Conservation (phyloP, 2,113 vertebrate genomes). For the Trichechus manatus region DNA sequence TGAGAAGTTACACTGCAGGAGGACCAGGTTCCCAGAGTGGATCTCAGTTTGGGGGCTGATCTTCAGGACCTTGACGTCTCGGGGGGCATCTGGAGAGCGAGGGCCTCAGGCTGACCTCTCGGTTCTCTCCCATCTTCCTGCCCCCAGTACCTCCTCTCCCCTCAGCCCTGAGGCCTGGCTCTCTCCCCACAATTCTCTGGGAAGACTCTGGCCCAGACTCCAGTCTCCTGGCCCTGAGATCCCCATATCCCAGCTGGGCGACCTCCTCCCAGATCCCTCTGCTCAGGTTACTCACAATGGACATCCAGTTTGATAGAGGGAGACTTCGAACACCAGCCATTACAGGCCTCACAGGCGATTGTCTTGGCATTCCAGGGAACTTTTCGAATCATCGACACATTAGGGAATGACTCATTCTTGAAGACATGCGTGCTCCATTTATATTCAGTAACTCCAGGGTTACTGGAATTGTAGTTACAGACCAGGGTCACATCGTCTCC, state of each 20-base stretch:
- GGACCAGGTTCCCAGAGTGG: neutral
- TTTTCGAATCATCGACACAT: neutral
- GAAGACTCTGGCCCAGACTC: neutral
- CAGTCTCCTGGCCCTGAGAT: fast-evolving
- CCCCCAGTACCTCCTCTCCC: neutral
- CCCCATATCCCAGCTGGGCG: neutral
- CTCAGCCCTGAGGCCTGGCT: neutral
- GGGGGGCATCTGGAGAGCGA: constrained; percentile 76
- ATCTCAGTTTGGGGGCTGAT: neutral
- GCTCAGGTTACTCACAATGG: constrained; percentile 68
- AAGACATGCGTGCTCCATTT: fast-evolving
- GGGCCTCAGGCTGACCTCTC: constrained; percentile 10
- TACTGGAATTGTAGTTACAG: constrained; percentile 78
- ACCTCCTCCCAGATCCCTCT: neutral
- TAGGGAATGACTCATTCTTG: fast-evolving
- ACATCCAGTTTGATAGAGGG: neutral
- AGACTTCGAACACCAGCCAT: neutral
- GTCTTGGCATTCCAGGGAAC: neutral
- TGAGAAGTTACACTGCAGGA: constrained; percentile 39
- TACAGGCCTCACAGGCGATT: constrained; percentile 65
- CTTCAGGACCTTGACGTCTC: constrained; percentile 38
- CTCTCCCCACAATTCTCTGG: neutral
- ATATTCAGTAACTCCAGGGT: constrained; percentile 43
- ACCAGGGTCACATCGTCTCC: constrained; percentile 72
- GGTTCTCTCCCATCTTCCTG: neutral